Percentiles rank a stretch among this genome's conserved stretches.
Conservation (phyloP, 2,113 vertebrate species). For the Gracilinanus agilis region DNA sequence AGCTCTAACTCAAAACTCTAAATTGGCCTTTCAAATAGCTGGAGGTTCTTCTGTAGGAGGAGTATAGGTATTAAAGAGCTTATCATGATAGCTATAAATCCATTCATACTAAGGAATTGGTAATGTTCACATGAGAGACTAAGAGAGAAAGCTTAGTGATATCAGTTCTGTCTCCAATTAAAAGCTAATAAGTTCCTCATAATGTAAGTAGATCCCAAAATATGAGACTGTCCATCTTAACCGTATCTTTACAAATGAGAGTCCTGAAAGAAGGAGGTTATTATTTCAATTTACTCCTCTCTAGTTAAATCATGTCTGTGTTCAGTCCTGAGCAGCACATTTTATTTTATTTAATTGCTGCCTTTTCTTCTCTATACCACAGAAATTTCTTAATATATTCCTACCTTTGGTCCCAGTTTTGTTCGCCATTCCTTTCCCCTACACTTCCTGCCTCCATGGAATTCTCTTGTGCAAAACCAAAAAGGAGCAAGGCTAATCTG, state of each 20-base stretch:
- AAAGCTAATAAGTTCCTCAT: neutral
- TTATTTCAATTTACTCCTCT: neutral
- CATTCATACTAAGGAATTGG: neutral
- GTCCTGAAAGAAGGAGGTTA: neutral
- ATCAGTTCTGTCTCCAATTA: neutral
- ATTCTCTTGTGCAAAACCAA: neutral
- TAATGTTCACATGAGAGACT: constrained; percentile 5
- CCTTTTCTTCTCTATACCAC: neutral
- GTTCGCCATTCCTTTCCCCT: neutral
- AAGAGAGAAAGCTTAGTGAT: neutral
- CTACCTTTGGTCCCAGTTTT: neutral
- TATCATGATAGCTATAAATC: constrained; percentile 6
- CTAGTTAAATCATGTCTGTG: neutral
- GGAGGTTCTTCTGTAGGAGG: constrained; percentile 7
- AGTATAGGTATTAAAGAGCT: neutral
- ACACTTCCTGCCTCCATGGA: neutral
- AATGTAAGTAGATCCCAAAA: neutral
- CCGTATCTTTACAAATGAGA: neutral
- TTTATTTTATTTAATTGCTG: neutral
- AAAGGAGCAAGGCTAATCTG: neutral
- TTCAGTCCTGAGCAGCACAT: neutral
- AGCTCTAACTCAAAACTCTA: neutral
- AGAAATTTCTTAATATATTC: neutral
- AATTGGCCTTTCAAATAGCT: neutral
- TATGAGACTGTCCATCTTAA: constrained; percentile 1